Evolutionary conservation across 2,113 vertebrate species (phyloP), one percentile per base, ranked within the genome.

Genomic region (Chloroceryle aenea): DNA sequence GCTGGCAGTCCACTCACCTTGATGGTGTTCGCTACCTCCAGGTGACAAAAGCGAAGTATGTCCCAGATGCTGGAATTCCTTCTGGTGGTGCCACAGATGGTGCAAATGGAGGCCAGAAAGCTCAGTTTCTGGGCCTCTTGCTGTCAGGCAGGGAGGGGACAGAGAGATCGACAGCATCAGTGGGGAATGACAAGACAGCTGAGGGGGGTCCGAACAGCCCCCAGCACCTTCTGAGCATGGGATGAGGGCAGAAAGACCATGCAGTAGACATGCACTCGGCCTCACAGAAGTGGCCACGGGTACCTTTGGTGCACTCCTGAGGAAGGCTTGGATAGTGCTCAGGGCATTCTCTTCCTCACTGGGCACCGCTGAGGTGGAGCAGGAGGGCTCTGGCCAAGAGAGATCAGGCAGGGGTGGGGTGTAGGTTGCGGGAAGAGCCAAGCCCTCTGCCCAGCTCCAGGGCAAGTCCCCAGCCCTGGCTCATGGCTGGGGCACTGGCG

Each of bases 11-110:
- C 43, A 43, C 61, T 61, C 45, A 68, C 78, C 69, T 68, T 0
- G 3, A 75, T n/a, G 62, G 15, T 13, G 53, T 53, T 25, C 4
- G 19, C 4, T 43, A 67, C 3, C 38, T 82, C 52, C 22, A 3
- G 0, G 18, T 32, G 26, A 6, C 3, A n/a, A 52, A 59, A 45
- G 18, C 6, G 10, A 11, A 74, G 45, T 7, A 12, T 7, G 36
- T 18, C 3, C 53, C 32, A 5, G 13, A 3, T 0, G 2, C 2
- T 8, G 26, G 32, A 81, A 21, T 8, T 6, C 10, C 1, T 2
- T 1, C 8, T 11, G 45, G 3, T 22, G 38, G 4, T n/a, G 29
- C 6, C 0, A 11, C 68, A 74, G 52, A 19, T 0, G 22, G 27
- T 66, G 63, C 62, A 64, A 18, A 64, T 6, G 12, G 26, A 19